Evolutionary conservation across 1,140 invertebrate species (phyloP), one percentile per base, ranked within the genome.

Genomic region (Leucophenga varia): DNA sequence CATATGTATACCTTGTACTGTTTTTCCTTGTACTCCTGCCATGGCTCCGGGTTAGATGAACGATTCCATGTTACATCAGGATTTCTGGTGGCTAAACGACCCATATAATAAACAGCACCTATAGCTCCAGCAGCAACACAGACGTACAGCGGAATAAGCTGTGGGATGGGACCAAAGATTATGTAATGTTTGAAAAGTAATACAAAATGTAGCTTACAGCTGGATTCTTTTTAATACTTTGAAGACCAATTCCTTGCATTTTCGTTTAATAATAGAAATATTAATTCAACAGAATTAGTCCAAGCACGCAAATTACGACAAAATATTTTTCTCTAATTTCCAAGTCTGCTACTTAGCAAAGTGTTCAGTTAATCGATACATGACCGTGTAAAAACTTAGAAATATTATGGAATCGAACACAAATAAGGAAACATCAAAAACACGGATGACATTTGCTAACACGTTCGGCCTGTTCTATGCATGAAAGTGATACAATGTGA

Each of bases 21-120:
- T 68, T 90, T 92, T 41, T 83, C 76, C 39, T 80, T 78, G 69
- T 88, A 93, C 47, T 85, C 82, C 57, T 93, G 78, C 85, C 88
- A 90, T 4, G 91, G 89, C 61, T 90, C 87, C 3, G 84, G 82
- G 60, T 90, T 90, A 16, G 61, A 73, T 35, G 79, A 82, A 34
- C 79, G 80, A 54, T 81, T 81, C 89, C 89, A 93, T 37, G 86
- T 78, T 10, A 93, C 90, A 64, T 93, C 90, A 30, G 91, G 90
- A 60, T 82, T 88, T 40, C 79, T 80, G 0, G 78, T 56, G n/a
- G 89, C 90, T 25, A 91, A 75, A 38, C 90, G 81, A 1, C 79
- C 19, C 0, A 82, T 75, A 61, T 92, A 93, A 30, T 78, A 79
- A 0, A 76, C 48, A 1, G 88, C 82, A 6, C 80, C 81, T 1